Base-by-base conservation (phyloP, 2,113 vertebrate species). In the Myrmecophaga tridactyla region DNA sequence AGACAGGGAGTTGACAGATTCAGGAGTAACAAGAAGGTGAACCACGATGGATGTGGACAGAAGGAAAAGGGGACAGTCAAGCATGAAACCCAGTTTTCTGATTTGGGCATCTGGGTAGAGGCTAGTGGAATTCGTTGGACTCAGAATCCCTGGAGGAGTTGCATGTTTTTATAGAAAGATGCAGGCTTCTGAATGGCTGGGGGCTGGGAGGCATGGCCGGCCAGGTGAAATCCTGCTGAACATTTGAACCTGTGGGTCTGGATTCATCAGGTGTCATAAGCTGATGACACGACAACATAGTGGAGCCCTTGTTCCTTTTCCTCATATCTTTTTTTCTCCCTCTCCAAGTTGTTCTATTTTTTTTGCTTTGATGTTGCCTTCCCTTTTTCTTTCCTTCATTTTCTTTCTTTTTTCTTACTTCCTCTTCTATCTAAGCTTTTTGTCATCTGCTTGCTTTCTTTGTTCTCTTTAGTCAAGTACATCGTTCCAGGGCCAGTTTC, bases 261-360 rank as follows among this genome's bases (percentile, higher is more conserved):
- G n/a, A n/a, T n/a, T n/a, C n/a, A n/a, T n/a, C 13, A 62, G 29
- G 0, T 0, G 9, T 56, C 51, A 1, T 3, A 8, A 17, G 2
- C 6, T 3, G 34, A 0, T 23, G 21, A 0, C 0, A 0, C 2
- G 0, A 23, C 48, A 3, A 0, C 11, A 0, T 7, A 7, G 46
- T 1, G 7, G 29, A 1, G 3, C 34, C 41, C 12, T 1, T 4
- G 5, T 20, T 23, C 3, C n/a, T 23, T 27, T 72, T 7, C n/a
- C 17, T 29, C 20, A 13, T 27, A 2, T 12, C 18, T 34, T 76
- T 18, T 23, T 46, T n/a, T n/a, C n/a, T 46, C 20, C 53, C 51
- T 7, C 13, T 31, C 36, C 12, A 6, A 6, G 46, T 6, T 36
- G 8, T 63, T 25, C 4, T 4, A 51, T 46, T 60, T 39, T n/a